Conservation (phyloP, 1,140 invertebrate species). For the Gryon sp. region DNA sequence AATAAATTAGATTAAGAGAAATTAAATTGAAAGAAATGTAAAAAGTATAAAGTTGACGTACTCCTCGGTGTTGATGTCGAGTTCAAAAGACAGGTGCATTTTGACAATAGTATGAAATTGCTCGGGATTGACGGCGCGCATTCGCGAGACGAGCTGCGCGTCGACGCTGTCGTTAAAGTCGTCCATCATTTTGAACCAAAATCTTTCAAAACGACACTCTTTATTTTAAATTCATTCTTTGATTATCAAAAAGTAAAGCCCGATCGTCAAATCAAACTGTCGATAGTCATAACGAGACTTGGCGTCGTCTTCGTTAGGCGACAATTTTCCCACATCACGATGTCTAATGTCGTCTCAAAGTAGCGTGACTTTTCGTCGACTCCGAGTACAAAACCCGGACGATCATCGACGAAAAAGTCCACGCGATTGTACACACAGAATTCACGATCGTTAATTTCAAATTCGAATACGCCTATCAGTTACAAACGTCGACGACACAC, state of each 20-base stretch:
- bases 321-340: no score
- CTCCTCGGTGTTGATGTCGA: constrained; percentile 91
- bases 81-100: constrained; percentile 94
- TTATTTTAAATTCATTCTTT: neutral
- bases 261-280: no score
- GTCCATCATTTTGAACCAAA: constrained; percentile 66
- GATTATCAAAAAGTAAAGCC: no score
- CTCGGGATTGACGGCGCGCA: constrained; percentile 88
- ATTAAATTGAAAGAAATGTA: constrained; percentile 24
- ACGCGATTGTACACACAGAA: no score
- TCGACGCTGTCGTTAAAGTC: constrained; percentile 78
- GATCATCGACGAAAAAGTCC: no score
- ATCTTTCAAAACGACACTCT: neutral
- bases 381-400: no score
- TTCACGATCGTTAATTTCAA: no score
- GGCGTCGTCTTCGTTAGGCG: no score
- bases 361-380: no score
- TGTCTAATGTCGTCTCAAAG: no score
- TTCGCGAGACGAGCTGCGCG: constrained; percentile 81
- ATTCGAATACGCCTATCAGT: constrained; percentile 16
- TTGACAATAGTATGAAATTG: constrained; percentile 92
- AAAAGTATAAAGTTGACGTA: constrained; percentile 79
- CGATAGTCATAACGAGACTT: no score
- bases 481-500: neutral
- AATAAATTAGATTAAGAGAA: no score